Evolutionary conservation across 2,797 vertebrate species (phyloP).

Genomic region (Limosa lapponica): DNA sequence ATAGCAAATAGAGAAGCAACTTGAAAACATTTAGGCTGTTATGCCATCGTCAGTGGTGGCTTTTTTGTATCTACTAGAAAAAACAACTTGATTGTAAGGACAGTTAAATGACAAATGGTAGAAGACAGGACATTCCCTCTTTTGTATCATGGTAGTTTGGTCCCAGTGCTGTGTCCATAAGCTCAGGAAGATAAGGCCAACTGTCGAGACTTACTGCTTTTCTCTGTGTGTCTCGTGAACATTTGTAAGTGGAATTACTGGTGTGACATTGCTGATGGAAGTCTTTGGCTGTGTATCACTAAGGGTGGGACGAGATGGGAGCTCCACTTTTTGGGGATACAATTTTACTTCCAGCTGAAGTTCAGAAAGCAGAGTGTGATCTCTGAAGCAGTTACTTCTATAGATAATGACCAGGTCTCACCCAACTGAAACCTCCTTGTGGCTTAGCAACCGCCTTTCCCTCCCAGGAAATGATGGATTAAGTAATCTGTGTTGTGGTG

Average conservation of each 20-base stretch:
- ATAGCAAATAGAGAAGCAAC: neutral
- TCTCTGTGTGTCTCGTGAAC: neutral
- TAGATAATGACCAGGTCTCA: neutral
- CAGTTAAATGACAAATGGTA: neutral
- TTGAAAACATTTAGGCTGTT: neutral
- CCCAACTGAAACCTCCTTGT: neutral
- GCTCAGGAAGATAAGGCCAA: neutral
- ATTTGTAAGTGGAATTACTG: neutral
- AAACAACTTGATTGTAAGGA: neutral
- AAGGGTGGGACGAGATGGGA: neutral
- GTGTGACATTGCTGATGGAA: neutral
- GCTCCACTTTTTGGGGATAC: neutral
- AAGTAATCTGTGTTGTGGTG: neutral
- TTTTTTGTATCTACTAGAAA: neutral
- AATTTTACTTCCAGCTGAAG: neutral
- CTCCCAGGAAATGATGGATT: neutral
- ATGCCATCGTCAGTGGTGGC: neutral
- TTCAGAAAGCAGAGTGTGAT: neutral
- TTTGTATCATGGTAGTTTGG: neutral
- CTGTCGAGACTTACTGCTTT: neutral
- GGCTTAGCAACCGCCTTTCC: neutral
- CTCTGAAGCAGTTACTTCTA: neutral
- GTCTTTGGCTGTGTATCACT: rapidly evolving
- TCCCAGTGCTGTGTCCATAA: neutral
- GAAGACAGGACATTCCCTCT: neutral